Conservation (phyloP, 2,888 invertebrate species). For the Beris chalybata region DNA sequence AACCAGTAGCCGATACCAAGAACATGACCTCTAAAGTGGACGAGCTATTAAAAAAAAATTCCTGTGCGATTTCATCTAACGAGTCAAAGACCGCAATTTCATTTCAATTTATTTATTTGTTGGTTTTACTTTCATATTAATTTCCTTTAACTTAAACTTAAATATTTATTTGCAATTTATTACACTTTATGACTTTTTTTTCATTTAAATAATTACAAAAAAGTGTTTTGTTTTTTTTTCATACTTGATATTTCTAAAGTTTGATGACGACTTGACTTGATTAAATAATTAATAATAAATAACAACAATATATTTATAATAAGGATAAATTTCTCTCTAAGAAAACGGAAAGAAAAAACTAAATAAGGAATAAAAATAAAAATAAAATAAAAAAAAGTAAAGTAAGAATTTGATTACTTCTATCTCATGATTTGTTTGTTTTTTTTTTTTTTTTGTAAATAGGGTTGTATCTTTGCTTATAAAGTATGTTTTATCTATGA, state of each 20-base stretch:
- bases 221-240: conserved; percentile 25
- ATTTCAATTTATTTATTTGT: conserved; percentile 30
- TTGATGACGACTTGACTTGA: conserved; percentile 27
- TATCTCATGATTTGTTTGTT: conserved; percentile 28
- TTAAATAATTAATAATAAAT: conserved; percentile 26
- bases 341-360: background rate
- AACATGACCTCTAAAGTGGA: too few relatives aligned
- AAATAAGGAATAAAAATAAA: conserved; percentile 14
- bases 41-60: too few relatives aligned
- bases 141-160: conserved; percentile 30
- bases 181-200: conserved; percentile 31
- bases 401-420: conserved; percentile 19
- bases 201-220: conserved; percentile 31
- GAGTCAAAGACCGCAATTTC: background rate
- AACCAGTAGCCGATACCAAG: too few relatives aligned
- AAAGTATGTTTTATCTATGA: conserved; percentile 31
- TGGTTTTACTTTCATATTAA: conserved; percentile 28
- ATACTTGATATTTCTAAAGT: conserved; percentile 27
- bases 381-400: conserved; percentile 14
- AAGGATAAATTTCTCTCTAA: conserved; percentile 11
- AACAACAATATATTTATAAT: conserved; percentile 29
- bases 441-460: conserved; percentile 27
- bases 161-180: conserved; percentile 29
- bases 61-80: too few relatives aligned
- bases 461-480: conserved; percentile 31